These are phyloP conservation scores for Lepidotrigona ventralis DNA, from an alignment of 1,140 invertebrate genomes.

Conservation along the genomic window DNA sequence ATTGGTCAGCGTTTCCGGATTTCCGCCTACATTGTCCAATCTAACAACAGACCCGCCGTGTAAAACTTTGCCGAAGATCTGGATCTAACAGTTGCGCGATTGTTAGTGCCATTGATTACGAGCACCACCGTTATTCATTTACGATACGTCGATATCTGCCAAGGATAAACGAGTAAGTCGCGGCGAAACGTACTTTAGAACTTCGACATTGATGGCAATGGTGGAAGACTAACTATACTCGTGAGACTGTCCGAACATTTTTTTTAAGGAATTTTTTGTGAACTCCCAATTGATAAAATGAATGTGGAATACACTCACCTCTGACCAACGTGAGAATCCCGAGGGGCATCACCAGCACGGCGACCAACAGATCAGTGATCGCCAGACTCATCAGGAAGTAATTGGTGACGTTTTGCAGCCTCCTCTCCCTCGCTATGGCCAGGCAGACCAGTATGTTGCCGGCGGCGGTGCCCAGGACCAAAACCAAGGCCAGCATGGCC, in stretches of 20 bases:
- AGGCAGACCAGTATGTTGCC: constrained; percentile 97
- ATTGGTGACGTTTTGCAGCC: constrained; percentile 97
- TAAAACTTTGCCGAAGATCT: not conserved
- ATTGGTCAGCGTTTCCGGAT: not conserved
- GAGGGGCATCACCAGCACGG: constrained; percentile 94
- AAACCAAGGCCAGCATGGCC: constrained; percentile 87
- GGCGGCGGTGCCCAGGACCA: constrained; percentile 92
- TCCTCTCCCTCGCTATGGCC: constrained; percentile 92
- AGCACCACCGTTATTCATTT: not conserved
- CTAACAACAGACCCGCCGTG: not conserved
- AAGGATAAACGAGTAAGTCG: not conserved
- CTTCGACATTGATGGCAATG: too few species aligned
- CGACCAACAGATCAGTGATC: constrained; percentile 96
- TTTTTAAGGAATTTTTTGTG: not conserved
- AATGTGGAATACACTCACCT: constrained; percentile 81
- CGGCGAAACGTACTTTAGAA: too few species aligned
- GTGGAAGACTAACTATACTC: too few species aligned
- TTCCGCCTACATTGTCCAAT: not conserved
- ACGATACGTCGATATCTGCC: not conserved
- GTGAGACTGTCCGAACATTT: too few species aligned
- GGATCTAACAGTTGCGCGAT: not conserved
- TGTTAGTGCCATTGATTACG: not conserved
- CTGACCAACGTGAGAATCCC: constrained; percentile 89
- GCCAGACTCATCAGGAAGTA: constrained; percentile 98
- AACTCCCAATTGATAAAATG: not conserved